Evolutionary conservation across 2,797 vertebrate genomes (phyloP).

Genomic region (Bryconaethiops microstoma): DNA sequence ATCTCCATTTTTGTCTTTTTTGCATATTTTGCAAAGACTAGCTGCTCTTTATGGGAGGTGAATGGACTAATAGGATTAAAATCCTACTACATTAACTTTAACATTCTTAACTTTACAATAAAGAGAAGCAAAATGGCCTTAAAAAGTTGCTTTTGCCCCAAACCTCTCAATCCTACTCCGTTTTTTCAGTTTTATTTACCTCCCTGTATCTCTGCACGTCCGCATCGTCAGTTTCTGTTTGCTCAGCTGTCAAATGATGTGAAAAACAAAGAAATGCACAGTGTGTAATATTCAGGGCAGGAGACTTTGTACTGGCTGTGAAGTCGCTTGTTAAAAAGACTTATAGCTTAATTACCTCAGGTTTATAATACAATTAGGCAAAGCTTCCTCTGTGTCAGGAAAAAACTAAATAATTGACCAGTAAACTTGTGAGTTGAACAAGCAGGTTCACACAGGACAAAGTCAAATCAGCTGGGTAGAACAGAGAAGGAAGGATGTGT

Average conservation of each 20-base stretch:
- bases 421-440: not conserved
- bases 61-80: no score
- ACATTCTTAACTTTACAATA: no score
- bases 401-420: not conserved
- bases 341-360: not conserved
- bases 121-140: no score
- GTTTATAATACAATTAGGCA: constrained; percentile 1
- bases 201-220: not conserved
- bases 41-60: not conserved
- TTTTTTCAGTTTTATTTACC: not conserved
- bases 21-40: no score
- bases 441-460: not conserved
- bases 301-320: constrained; percentile 5
- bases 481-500: not conserved
- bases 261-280: constrained; percentile 12
- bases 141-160: no score
- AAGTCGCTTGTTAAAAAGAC: not conserved
- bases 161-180: not conserved
- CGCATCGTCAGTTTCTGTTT: not conserved
- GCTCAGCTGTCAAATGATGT: constrained; percentile 26
- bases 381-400: constrained; percentile 1
- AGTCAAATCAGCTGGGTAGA: not conserved
- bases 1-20: no score
- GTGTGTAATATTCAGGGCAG: not conserved
- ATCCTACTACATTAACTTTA: not conserved